These are phyloP conservation scores for Triplophysa rosa DNA, from an alignment of 2,113 vertebrate species.

Conservation along the genomic window DNA sequence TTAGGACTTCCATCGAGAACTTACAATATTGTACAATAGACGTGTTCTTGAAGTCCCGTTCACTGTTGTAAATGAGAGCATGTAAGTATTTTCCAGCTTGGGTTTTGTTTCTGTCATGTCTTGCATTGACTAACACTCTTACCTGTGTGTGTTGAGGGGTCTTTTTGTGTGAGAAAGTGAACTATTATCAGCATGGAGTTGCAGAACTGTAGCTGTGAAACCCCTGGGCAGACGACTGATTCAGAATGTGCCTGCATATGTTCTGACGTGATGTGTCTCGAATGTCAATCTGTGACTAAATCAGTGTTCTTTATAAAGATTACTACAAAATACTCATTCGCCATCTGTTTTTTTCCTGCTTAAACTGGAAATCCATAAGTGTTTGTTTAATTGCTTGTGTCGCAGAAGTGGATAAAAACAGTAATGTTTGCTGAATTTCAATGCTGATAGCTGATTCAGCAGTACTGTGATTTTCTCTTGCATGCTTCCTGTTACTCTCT, in stretches of 20 bases:
- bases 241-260: slow-evolving; percentile 51
- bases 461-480: neutral
- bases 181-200: slow-evolving; percentile 65
- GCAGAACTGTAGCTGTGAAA: slow-evolving; percentile 59
- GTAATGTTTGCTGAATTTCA: neutral
- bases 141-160: slow-evolving; percentile 31
- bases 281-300: slow-evolving; percentile 48
- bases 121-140: slow-evolving; percentile 26
- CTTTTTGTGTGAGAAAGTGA: slow-evolving; percentile 43
- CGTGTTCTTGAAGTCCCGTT: slow-evolving; percentile 38
- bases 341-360: neutral
- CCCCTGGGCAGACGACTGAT: slow-evolving; percentile 34
- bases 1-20: slow-evolving; percentile 11
- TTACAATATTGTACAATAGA: slow-evolving; percentile 40
- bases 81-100: slow-evolving; percentile 45
- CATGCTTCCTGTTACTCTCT: neutral
- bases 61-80: slow-evolving; percentile 54
- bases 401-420: neutral
- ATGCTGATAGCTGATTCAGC: neutral
- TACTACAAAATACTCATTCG: slow-evolving; percentile 44
- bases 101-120: slow-evolving; percentile 42
- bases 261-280: slow-evolving; percentile 44
- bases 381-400: neutral
- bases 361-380: neutral
- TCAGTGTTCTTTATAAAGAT: slow-evolving; percentile 55